These are phyloP conservation scores for Coboldia fuscipes DNA, from an alignment of 1,140 invertebrate genomes.

Conservation along the genomic window DNA sequence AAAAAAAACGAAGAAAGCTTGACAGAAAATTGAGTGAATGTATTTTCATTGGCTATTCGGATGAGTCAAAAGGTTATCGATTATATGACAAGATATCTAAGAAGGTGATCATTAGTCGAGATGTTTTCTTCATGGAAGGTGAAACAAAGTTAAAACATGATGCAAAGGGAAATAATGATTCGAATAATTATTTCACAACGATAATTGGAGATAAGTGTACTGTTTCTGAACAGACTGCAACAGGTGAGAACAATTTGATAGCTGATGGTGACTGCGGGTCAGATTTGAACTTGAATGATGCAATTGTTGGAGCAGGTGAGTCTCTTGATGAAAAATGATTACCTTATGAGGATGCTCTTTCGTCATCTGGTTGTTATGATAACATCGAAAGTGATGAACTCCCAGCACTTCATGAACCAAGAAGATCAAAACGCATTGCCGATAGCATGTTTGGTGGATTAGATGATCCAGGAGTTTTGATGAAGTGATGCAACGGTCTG, in stretches of 20 bases:
- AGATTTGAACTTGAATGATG: background rate
- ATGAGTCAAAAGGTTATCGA: slow-evolving; percentile 7
- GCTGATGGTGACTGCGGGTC: background rate
- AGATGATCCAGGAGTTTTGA: slow-evolving; percentile 1
- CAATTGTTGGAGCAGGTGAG: background rate
- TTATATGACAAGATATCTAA: slow-evolving; percentile 6
- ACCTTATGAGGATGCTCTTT: background rate
- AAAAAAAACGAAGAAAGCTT: slow-evolving; percentile 7
- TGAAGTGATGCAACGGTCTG: slow-evolving; percentile 1
- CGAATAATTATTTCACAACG: background rate
- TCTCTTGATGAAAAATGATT: background rate
- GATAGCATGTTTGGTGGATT: background rate
- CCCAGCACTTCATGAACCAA: background rate
- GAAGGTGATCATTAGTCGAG: slow-evolving; percentile 4
- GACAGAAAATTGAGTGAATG: slow-evolving; percentile 8
- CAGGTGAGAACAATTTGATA: background rate
- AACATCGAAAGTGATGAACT: background rate
- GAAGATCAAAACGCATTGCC: background rate
- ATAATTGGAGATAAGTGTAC: background rate
- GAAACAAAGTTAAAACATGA: background rate
- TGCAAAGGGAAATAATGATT: background rate
- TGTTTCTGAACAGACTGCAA: background rate
- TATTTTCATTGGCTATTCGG: slow-evolving; percentile 11
- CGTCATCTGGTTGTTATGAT: background rate
- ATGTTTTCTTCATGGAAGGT: slow-evolving; percentile 8